Evolutionary conservation across 23 tunicate species (phyloP).

Genomic region (Styela plicata): DNA sequence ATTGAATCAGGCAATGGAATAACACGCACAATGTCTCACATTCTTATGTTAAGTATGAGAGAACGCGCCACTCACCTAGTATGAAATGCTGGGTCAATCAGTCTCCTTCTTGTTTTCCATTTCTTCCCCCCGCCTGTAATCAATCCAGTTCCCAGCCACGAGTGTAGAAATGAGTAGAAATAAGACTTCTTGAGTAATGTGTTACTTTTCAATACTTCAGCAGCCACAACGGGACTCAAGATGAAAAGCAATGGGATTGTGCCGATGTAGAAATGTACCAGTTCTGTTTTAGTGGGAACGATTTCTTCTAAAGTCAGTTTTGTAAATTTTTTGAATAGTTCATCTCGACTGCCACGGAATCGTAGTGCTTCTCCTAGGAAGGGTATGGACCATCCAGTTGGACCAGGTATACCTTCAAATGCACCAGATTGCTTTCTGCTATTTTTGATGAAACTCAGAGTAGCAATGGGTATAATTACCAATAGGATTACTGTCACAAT

Average conservation of each 20-base stretch:
- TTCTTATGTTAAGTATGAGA: no score
- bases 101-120: constrained; percentile 77
- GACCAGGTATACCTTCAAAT: not conserved
- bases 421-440: not conserved
- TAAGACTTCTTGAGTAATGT: constrained; percentile 56
- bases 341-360: not conserved
- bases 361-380: not conserved
- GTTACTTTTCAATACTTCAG: constrained; percentile 49
- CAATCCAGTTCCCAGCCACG: constrained; percentile 84
- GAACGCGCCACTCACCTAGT: no score
- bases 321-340: not conserved
- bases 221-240: constrained; percentile 57
- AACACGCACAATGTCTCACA: no score
- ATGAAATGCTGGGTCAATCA: constrained; percentile 90
- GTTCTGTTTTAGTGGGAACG: not conserved
- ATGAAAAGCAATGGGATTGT: constrained; percentile 42
- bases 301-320: not conserved
- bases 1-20: no score
- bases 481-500: not conserved
- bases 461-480: not conserved
- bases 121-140: constrained; percentile 70
- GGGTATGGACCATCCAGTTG: not conserved
- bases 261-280: constrained; percentile 44
- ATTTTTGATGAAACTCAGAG: not conserved
- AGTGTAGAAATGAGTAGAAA: constrained; percentile 51